Base-by-base conservation (phyloP, 1,140 invertebrate genomes). In the Drosophila guanche region DNA sequence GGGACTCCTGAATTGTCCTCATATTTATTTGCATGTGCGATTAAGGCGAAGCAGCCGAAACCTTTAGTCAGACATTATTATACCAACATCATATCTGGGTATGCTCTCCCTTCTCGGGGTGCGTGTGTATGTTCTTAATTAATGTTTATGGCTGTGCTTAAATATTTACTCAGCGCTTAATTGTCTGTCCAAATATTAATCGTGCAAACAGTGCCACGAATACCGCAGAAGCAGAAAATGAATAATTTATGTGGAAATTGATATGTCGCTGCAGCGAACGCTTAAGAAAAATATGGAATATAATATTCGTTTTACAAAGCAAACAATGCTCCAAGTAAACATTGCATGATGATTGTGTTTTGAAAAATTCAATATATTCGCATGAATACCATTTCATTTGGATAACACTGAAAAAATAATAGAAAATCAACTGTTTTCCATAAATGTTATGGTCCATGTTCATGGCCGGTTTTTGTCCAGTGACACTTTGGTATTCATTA, bases 161-260 rank as follows among this genome's bases (percentile, higher is more conserved):
- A 63, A 86, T 58, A 76, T 69, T 88, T 67, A 75, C 71, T 41
- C 47, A 50, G 20, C 63, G 67, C 50, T 60, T 86, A 77, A 85
- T 85, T 85, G 77, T 50, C 50, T 59, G 45, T 14, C 51, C 62
- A 86, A 88, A 75, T 71, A 88, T 70, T 88, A 60, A 75, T 50
- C 50, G 43, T 52, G 60, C 16, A 70, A 74, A 77, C 53, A 66
- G 14, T 41, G 42, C 29, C n/a, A 14, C 45, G 7, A 25, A 42
- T 56, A 42, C 59, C 42, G 25, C 58, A 50, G 45, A 48, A 42
- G 12, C 23, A 6, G 47, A 22, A 14, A 25, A 47, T 75, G 58
- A 81, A 86, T 78, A 78, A 75, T 78, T 77, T 50, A 75, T 53
- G 29, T 41, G 12, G 8, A 60, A 70, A 73, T 67, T 66, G 54